These are phyloP conservation scores for Mesochorus sp. DNA, from an alignment of 2,888 invertebrate genomes.

Conservation along the genomic window DNA sequence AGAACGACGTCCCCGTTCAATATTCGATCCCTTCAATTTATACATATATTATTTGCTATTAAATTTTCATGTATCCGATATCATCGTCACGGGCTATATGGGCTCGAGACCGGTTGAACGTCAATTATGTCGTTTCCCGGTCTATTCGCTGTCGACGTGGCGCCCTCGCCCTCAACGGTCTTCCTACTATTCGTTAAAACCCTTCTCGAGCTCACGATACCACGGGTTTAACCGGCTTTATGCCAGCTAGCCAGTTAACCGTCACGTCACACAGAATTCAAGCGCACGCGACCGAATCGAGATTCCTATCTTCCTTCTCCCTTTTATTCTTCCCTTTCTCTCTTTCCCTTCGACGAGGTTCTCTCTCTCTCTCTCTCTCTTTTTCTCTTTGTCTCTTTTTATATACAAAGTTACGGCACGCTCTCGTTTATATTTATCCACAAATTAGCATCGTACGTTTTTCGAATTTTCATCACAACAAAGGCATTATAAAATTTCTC, in stretches of 20 bases:
- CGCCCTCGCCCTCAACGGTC: conserved; percentile 11
- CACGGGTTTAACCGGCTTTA: conserved; percentile 5
- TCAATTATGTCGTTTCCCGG: conserved; percentile 20
- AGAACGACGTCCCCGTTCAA: too few species aligned
- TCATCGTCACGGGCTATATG: neutral
- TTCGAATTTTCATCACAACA: neutral
- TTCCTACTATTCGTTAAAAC: neutral
- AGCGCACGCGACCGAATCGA: conserved; percentile 42
- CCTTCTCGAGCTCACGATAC: neutral
- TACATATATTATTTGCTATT: too few species aligned
- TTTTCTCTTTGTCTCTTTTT: too few species aligned
- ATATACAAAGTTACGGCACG: too few species aligned
- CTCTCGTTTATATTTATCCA: neutral
- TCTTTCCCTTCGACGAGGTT: conserved; percentile 21
- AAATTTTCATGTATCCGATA: neutral
- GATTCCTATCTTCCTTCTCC: conserved; percentile 15
- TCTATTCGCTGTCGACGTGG: neutral
- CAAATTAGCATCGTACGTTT: conserved; percentile 26
- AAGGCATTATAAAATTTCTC: neutral
- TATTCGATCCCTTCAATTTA: too few species aligned
- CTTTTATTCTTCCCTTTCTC: conserved; percentile 1
- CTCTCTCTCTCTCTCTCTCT: conserved; percentile 5
- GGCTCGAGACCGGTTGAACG: conserved; percentile 1
- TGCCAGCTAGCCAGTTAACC: conserved; percentile 18
- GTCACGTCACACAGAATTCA: conserved; percentile 35